Conservation (phyloP, 2,113 vertebrate species). For the Odocoileus virginianus region DNA sequence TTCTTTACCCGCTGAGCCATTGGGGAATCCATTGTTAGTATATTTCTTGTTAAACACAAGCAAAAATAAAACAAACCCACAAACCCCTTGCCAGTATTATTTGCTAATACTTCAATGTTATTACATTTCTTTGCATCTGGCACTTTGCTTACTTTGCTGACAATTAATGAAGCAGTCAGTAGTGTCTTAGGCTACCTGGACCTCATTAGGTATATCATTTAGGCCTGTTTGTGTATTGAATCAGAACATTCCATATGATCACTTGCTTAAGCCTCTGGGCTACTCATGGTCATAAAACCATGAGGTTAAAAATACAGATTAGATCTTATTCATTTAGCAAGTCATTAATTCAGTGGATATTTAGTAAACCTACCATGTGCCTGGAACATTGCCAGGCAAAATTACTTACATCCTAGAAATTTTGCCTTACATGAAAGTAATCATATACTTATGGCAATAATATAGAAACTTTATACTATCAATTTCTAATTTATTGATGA, state of each 20-base stretch:
- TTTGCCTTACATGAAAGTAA: conserved; percentile 23
- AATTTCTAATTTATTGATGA: conserved; percentile 67
- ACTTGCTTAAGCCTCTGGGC: not conserved
- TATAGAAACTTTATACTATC: conserved; percentile 29
- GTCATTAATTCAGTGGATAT: not conserved
- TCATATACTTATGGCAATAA: conserved; percentile 16
- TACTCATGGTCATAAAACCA: not conserved
- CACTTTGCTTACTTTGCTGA: conserved; percentile 41
- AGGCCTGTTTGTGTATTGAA: not conserved
- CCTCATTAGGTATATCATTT: not conserved
- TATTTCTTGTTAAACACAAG: not conserved
- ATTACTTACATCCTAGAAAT: not conserved
- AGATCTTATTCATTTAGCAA: not conserved
- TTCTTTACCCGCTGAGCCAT: not conserved
- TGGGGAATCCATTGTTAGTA: not conserved
- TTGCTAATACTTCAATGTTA: not conserved
- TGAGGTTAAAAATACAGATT: not conserved
- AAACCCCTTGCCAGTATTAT: not conserved
- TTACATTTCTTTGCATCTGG: not conserved
- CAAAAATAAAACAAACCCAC: not conserved
- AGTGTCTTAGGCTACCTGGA: not conserved
- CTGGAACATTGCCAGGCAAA: not conserved
- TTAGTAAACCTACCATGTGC: not conserved
- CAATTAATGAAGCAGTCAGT: not conserved
- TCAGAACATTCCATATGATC: not conserved